Percentiles rank a stretch among this genome's conserved stretches.
phyloP scores from a whole-genome alignment of 2,888 invertebrate genomes.

The Noctua pronuba region DNA sequence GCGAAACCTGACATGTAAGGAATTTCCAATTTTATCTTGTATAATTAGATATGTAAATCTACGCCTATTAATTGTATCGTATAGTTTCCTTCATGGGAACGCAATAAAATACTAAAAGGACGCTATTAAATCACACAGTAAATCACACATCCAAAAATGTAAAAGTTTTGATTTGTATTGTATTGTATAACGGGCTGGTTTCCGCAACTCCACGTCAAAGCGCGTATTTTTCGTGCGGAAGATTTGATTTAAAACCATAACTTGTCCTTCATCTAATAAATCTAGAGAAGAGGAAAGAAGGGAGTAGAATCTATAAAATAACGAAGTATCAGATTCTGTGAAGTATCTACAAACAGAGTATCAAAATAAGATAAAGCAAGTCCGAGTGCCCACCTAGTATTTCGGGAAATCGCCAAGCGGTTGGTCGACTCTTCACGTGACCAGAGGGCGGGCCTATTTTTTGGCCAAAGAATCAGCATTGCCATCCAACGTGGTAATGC shows the following conservation, averaged over 20 bases:
- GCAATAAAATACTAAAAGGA: neutral
- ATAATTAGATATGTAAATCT: neutral
- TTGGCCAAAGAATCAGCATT: no score
- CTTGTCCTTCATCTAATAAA: neutral
- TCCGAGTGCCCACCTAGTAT: no score
- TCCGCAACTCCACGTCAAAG: no score
- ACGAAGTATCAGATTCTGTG: neutral
- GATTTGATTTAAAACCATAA: neutral
- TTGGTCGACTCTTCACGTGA: no score
- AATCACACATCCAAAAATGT: neutral
- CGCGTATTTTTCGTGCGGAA: no score
- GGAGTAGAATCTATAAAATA: neutral
- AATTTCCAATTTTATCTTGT: neutral
- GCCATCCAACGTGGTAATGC: no score
- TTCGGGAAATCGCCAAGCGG: no score
- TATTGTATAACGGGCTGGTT: no score
- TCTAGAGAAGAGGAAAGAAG: neutral
- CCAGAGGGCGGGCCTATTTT: no score
- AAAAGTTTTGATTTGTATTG: neutral
- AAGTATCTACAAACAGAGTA: neutral
- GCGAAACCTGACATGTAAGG: neutral
- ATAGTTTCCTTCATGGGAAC: neutral
- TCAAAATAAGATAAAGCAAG: neutral
- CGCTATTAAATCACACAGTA: neutral
- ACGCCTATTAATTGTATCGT: neutral